Base-by-base conservation (phyloP, 2,797 vertebrate species). In the Euphonia xanthogaster region DNA sequence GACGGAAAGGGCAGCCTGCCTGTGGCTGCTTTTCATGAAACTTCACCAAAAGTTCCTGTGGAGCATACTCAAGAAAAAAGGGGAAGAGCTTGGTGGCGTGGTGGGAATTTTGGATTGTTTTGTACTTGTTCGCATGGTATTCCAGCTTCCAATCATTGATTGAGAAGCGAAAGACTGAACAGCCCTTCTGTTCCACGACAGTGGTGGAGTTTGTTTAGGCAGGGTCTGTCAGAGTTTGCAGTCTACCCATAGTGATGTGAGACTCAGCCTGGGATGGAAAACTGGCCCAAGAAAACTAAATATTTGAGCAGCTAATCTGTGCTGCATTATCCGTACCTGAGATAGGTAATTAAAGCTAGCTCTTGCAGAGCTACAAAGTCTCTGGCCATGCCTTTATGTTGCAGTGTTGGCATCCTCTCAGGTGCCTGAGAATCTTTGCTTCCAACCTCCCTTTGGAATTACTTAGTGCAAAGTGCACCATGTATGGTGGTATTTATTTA, bases 271-370 rank as follows among this genome's bases (percentile, higher is more conserved):
- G 53, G 60, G 40, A 79, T 63, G 48, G 63, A 96, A 96, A 95
- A 72, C 74, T 71, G 80, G 74, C 86, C 67, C 3, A 10, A 91
- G 85, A 91, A 95, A 88, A 81, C 60, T 42, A 95, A 97, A 94
- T 96, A 96, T 96, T 96, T 94, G 95, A 89, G 83, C 80, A 95
- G 74, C 77, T 96, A 87, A 93, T 93, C 93, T 95, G 57, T 67
- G 45, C 61, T 77, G 35, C 67, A 5, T 76, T 96, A 90, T 95
- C 92, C 87, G 71, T 55, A 82, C 60, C 74, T 74, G 61, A 74
- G 42, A 55, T 35, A 79, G 45, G 86, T 76, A 82, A 93, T 90
- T 90, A 79, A 76, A 92, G 11, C 51, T 88, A 39, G 47, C 31
- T 86, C 51, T 68, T 70, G 76, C 76, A 76, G 33, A 79, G 44